Conservation (phyloP, 2,888 invertebrate genomes). For the Peribatodes rhomboidaria region DNA sequence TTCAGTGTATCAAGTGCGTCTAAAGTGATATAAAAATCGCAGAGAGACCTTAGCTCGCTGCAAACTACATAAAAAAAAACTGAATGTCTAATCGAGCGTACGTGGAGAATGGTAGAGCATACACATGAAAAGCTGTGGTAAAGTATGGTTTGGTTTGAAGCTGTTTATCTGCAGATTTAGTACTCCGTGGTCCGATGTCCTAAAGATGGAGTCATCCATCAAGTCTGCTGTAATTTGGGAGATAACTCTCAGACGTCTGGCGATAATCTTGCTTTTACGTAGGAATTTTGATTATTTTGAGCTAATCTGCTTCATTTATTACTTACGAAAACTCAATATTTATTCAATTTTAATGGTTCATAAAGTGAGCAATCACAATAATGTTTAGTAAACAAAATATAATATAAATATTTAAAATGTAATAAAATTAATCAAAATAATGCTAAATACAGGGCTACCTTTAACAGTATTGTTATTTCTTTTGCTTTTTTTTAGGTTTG, state of each 20-base stretch:
- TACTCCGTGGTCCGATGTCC: not conserved
- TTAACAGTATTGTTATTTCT: too few relatives aligned
- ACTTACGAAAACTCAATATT: conserved; percentile 3
- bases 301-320: conserved; percentile 8
- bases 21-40: too few relatives aligned
- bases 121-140: not conserved
- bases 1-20: too few relatives aligned
- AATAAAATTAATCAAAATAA: too few relatives aligned
- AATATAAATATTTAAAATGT: too few relatives aligned
- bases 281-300: conserved; percentile 6
- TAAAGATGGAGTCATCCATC: conserved; percentile 14
- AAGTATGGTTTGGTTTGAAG: not conserved
- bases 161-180: conserved; percentile 1
- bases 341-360: not conserved
- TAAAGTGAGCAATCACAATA: not conserved
- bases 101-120: too few relatives aligned
- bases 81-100: too few relatives aligned
- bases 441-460: too few relatives aligned
- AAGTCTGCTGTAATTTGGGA: conserved; percentile 20
- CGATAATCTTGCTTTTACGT: not conserved
- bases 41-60: too few relatives aligned
- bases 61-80: too few relatives aligned
- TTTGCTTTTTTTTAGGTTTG: too few relatives aligned
- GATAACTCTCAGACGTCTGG: conserved; percentile 21
- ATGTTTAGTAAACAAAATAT: too few relatives aligned